Percentiles rank a stretch among this genome's conserved stretches.
These are phyloP conservation scores for Osmoderma eremita DNA, from an alignment of 2,888 invertebrate genomes.

Conservation along the genomic window DNA sequence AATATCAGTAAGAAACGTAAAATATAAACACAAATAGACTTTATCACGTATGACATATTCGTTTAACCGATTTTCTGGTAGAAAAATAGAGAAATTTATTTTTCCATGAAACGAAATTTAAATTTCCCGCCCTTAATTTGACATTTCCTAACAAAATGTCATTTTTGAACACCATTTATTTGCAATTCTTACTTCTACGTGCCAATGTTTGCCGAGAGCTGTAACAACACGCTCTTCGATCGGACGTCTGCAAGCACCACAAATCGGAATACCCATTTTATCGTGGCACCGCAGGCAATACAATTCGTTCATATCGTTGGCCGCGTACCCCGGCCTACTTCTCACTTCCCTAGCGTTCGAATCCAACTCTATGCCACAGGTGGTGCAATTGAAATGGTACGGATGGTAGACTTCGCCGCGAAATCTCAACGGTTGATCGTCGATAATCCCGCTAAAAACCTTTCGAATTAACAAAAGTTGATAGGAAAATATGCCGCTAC, in stretches of 20 bases:
- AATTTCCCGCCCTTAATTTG: no score
- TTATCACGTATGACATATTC: no score
- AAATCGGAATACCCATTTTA: slow-evolving; percentile 99
- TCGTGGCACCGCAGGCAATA: slow-evolving; percentile 98
- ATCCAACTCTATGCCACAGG: slow-evolving; percentile 91
- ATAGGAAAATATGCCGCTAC: slow-evolving; percentile 57
- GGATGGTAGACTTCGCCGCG: slow-evolving; percentile 98
- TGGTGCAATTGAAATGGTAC: slow-evolving; percentile 98
- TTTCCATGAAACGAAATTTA: no score
- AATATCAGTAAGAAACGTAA: no score
- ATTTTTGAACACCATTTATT: neutral
- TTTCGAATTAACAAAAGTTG: slow-evolving; percentile 12
- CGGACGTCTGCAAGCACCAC: slow-evolving; percentile 98
- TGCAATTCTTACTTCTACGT: slow-evolving; percentile 80
- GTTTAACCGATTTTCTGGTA: no score
- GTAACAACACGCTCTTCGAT: slow-evolving; percentile 99
- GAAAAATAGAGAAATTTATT: no score
- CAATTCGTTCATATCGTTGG: slow-evolving; percentile 93
- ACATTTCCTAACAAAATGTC: no score
- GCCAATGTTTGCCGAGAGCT: slow-evolving; percentile 98
- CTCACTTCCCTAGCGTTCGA: slow-evolving; percentile 96
- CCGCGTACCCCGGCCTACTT: slow-evolving; percentile 87
- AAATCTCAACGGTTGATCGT: slow-evolving; percentile 89
- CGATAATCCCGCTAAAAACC: slow-evolving; percentile 81
- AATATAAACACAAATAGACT: no score